Evolutionary conservation across 2,888 invertebrate genomes (phyloP).

Genomic region (Cataglyphis rosenhaueri): DNA sequence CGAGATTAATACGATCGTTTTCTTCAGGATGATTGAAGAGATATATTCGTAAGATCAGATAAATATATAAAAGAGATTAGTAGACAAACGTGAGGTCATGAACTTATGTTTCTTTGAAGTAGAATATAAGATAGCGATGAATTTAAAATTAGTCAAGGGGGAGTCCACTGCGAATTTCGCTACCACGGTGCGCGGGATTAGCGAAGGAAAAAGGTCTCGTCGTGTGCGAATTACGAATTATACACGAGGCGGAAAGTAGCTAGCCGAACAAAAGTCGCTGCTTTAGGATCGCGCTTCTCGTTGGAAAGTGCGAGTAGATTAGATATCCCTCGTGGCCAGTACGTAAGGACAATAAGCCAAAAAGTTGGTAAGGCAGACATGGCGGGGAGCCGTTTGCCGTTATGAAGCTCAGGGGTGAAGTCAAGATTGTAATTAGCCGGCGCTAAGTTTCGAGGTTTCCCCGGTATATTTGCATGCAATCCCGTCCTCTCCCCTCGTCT

Average conservation of each 20-base stretch:
- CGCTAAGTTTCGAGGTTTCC: conserved; percentile 83
- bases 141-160: conserved; percentile 39
- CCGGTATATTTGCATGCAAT: conserved; percentile 80
- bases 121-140: neutral
- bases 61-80: neutral
- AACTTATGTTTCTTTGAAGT: conserved; percentile 13
- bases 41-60: neutral
- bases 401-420: conserved; percentile 84
- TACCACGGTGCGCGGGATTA: conserved; percentile 24
- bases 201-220: conserved; percentile 31
- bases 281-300: conserved; percentile 52
- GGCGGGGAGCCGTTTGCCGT: conserved; percentile 79
- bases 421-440: conserved; percentile 85
- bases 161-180: conserved; percentile 21
- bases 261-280: conserved; percentile 58
- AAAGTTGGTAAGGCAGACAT: conserved; percentile 80
- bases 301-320: conserved; percentile 57
- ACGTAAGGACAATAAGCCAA: conserved; percentile 84
- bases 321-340: conserved; percentile 82
- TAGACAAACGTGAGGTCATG: neutral
- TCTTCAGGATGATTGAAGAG: neutral
- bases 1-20: neutral
- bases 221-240: conserved; percentile 65
- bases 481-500: conserved; percentile 47
- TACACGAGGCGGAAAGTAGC: conserved; percentile 72